Evolutionary conservation across 92 coral and sea anemone genomes (phyloP).

Genomic region (Umimayanthus chanpuru): DNA sequence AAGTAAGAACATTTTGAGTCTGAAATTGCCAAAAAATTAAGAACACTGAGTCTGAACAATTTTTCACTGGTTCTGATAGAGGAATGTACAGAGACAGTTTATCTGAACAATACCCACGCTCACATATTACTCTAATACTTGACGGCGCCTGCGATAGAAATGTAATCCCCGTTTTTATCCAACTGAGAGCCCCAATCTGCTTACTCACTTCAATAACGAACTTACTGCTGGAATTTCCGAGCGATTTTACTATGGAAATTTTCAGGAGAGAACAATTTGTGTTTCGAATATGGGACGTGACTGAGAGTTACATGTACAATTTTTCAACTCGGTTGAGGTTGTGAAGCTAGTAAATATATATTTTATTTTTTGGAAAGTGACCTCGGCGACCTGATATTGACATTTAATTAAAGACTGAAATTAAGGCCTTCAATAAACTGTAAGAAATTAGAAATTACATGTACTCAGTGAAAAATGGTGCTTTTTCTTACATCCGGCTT

Average conservation of each 20-base stretch:
- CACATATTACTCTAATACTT: no score
- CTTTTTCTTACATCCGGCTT: slow-evolving; percentile 2
- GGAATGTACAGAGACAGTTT: no score
- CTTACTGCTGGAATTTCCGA: neutral
- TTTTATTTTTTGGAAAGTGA: neutral
- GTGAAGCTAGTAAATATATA: neutral
- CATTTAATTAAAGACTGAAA: neutral
- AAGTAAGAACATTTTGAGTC: no score
- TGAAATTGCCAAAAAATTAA: no score
- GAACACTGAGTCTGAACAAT: no score
- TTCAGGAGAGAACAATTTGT: neutral
- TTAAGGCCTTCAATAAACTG: neutral
- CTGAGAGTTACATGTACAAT: no score
- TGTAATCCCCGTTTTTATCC: neutral
- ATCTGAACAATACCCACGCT: no score
- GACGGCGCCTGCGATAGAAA: neutral
- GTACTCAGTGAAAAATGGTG: neutral
- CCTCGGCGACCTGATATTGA: neutral
- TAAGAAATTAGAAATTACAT: neutral
- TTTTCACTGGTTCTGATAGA: no score
- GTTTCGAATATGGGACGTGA: no score
- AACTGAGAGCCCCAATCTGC: neutral
- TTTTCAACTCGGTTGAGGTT: neutral
- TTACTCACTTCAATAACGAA: neutral
- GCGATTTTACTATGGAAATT: neutral